Base-by-base conservation (phyloP, 2,113 vertebrate species). In the Gymnarchus niloticus region DNA sequence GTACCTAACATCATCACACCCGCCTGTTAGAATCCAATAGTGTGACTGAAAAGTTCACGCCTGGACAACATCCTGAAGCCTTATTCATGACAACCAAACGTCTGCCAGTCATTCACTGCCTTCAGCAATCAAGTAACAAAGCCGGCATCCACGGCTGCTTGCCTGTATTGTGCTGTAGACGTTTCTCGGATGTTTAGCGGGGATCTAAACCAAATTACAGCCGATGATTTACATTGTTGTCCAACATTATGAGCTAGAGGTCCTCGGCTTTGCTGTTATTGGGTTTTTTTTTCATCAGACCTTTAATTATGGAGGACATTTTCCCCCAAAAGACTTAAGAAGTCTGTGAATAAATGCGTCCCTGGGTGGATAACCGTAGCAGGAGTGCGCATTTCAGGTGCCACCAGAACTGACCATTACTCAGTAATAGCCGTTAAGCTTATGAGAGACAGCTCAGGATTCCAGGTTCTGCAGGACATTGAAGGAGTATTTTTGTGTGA, bases 391-490 rank as follows among this genome's bases (percentile, higher is more conserved):
- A n/a, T n/a, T n/a, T n/a, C n/a, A n/a, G 23, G 28, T 49, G 46
- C 23, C 44, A n/a, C 56, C 59, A 84, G 57, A 46, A 41, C 28
- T 69, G 41, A 51, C 28, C 57, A 49, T 56, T 33, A 51, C 23
- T 84, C 59, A 69, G 59, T 28, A 25, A 48, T 69, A 52, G 14
- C n/a, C 7, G 17, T 19, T 52, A 44, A 19, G n/a, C n/a, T 12
- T 44, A 57, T n/a, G 0, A 49, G 23, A 23, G 49, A 54, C 33
- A 51, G 73, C 9, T 85, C 28, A 83, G 48, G 57, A 52, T 69
- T 86, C 59, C 80, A 86, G 28, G 57, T 65, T 83, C 46, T 76
- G 80, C 56, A 54, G 57, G 80, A 83, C 10, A 12, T 14, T 44
- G 19, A 51, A 14, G 46, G 61, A 37, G 28, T 84, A 6, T 25